Base-by-base conservation (phyloP, 1,140 invertebrate genomes). In the Phymastichus coffea region DNA sequence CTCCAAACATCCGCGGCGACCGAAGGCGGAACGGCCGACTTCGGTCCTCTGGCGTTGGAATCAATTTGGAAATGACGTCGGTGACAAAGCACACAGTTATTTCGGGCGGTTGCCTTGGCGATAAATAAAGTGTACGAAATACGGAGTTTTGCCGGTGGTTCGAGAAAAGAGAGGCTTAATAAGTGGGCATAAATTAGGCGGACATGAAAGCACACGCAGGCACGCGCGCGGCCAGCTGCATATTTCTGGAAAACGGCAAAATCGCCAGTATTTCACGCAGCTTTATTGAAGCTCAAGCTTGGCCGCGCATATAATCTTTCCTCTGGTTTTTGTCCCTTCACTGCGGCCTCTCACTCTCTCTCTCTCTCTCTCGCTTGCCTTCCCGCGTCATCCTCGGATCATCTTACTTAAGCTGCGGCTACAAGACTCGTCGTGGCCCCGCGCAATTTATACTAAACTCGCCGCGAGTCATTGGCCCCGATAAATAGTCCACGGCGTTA, bases 381-480 rank as follows among this genome's bases (percentile, higher is more conserved):
- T 23, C 44, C 20, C 17, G 22, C 43, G 33, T 51, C 47, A 44
- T 51, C 47, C 47, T 33, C 56, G 47, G 56, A 58, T 51, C 47
- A 44, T 58, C 56, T 57, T 57, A 57, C 55, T 49, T 30, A 22
- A 49, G 44, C 20, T 14, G 15, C 28, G 26, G 28, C 30, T 49
- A n/a, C n/a, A n/a, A n/a, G 4, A n/a, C 35, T 48, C 23, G 43
- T n/a, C 37, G 15, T 26, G n/a, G 17, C 17, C 0, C 53, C 12
- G 33, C 33, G 35, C 53, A 38, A 56, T 56, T 57, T 38, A n/a
- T 47, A 26, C 41, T 47, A 56, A 58, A 55, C 41, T 37, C 53
- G 25, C 52, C 57, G 61, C 61, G 60, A 68, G 66, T 68, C 67
- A 70, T 68, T 67, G 64, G 64, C 64, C 64, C 47, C 63, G 52